Percentiles rank a stretch among this genome's conserved stretches.
phyloP scores from a whole-genome alignment of 2,888 invertebrate species.

The Spilarctia lutea region DNA sequence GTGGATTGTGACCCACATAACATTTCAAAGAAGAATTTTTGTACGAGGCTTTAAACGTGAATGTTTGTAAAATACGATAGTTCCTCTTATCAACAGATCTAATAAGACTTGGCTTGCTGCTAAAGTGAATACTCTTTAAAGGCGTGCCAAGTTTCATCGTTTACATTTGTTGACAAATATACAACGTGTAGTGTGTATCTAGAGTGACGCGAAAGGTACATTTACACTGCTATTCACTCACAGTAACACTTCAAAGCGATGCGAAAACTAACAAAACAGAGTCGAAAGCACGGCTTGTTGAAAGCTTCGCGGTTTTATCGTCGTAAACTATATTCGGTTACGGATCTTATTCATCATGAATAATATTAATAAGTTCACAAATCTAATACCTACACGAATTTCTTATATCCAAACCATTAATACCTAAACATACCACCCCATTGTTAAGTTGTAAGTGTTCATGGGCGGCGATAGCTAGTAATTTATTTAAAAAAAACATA shows the following conservation, averaged over 20 bases:
- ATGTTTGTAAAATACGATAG: background rate
- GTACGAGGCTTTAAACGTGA: background rate
- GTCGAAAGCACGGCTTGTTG: background rate
- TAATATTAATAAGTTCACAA: background rate
- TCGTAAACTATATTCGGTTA: background rate
- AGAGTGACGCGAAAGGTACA: slow-evolving; percentile 39
- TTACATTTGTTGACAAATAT: slow-evolving; percentile 68
- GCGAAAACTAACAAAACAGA: slow-evolving; percentile 14
- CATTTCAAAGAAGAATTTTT: background rate
- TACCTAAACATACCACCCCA: too few relatives aligned
- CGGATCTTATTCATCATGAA: background rate
- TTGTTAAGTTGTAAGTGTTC: too few relatives aligned
- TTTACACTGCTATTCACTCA: slow-evolving; percentile 34
- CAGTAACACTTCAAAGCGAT: slow-evolving; percentile 31
- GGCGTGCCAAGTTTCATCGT: slow-evolving; percentile 55
- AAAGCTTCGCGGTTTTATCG: background rate
- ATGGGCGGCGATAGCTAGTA: too few relatives aligned
- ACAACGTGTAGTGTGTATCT: slow-evolving; percentile 40
- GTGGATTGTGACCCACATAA: background rate
- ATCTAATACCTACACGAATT: background rate
- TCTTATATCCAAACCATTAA: too few relatives aligned
- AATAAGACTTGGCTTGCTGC: background rate
- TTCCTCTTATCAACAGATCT: slow-evolving; percentile 1
- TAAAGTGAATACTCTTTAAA: slow-evolving; percentile 35
- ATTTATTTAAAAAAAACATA: too few relatives aligned